phyloP scores from a whole-genome alignment of 1,140 invertebrate species.

The Luehdorfia chinensis region DNA sequence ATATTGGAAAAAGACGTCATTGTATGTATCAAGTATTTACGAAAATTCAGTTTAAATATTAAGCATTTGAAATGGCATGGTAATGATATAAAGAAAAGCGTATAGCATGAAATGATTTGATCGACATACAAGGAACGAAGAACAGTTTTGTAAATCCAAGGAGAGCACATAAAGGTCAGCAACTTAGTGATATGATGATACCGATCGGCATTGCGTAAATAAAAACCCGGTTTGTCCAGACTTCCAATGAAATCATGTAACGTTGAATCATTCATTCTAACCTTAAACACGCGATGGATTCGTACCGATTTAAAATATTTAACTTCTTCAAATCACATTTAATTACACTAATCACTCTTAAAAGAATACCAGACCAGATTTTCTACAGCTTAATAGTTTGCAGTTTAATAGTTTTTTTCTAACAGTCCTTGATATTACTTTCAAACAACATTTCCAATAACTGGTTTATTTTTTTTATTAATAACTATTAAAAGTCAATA shows the following conservation, averaged over 20 bases:
- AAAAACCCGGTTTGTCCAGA: constrained; percentile 10
- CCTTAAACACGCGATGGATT: constrained; percentile 2
- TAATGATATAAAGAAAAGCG: no score
- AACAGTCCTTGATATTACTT: no score
- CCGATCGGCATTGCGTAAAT: constrained; percentile 4
- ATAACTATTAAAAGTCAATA: no score
- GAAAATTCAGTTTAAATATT: no score
- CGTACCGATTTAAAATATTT: constrained; percentile 5
- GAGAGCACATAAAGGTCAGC: constrained; percentile 10
- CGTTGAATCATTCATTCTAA: constrained; percentile 13
- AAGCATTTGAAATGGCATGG: no score
- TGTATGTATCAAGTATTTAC: no score
- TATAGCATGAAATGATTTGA: constrained; percentile 5
- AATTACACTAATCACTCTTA: constrained; percentile 8
- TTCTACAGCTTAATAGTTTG: no score
- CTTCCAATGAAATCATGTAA: constrained; percentile 11
- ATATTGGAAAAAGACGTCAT: no score
- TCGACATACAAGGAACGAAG: background rate
- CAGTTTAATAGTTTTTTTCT: no score
- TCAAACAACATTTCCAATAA: no score
- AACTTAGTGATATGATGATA: constrained; percentile 2
- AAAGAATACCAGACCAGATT: no score
- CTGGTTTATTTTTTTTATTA: no score
- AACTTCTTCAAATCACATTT: constrained; percentile 1
- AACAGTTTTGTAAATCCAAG: constrained; percentile 2